Conservation (phyloP, 2,113 vertebrate species). For the Periophthalmodon schlosseri region DNA sequence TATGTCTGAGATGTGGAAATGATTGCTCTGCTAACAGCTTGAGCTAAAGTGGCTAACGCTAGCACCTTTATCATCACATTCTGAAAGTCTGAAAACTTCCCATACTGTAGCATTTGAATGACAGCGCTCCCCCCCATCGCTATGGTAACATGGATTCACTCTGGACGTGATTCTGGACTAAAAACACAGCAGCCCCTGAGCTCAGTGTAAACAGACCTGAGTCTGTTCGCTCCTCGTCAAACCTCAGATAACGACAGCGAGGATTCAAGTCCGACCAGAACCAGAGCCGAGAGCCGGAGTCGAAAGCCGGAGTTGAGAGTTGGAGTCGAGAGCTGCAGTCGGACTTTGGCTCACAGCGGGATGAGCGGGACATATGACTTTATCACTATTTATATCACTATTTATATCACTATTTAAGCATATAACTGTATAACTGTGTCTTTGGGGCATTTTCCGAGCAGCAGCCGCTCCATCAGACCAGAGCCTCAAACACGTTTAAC, state of each 20-base stretch:
- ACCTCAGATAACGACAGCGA: conserved; percentile 42
- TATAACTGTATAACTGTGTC: conserved; percentile 52
- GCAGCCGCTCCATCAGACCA: conserved; percentile 16
- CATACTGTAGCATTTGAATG: no score
- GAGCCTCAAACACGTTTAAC: conserved; percentile 9
- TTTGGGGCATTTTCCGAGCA: conserved; percentile 22
- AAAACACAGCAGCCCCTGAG: conserved; percentile 11
- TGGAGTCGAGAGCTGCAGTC: no score
- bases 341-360: conserved; percentile 49
- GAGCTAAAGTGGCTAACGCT: no score
- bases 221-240: conserved; percentile 49
- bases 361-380: conserved; percentile 48
- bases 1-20: no score
- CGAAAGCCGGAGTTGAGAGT: no score
- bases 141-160: not conserved
- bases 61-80: no score
- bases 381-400: no score
- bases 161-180: not conserved
- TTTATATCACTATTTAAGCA: no score
- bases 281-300: no score
- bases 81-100: no score
- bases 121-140: not conserved
- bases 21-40: no score
- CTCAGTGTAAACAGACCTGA: conserved; percentile 31
- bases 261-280: conserved; percentile 54